Evolutionary conservation across 2,797 vertebrate genomes (phyloP).

Genomic region (Microchirus variegatus): DNA sequence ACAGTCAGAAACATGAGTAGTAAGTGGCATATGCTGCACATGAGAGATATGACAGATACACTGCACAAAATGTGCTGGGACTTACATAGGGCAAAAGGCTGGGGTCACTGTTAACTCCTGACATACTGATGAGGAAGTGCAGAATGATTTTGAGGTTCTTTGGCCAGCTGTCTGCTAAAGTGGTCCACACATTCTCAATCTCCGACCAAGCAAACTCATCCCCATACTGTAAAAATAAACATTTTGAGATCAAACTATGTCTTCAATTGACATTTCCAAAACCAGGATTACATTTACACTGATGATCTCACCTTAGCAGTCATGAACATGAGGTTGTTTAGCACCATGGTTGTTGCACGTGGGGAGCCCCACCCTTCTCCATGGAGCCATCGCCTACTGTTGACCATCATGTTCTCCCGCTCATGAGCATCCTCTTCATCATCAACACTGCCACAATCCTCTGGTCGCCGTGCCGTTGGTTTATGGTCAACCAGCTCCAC

Average conservation of each 20-base stretch:
- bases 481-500: slow-evolving; percentile 96
- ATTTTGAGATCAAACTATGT: not conserved
- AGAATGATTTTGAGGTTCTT: slow-evolving; percentile 99
- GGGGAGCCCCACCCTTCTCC: slow-evolving; percentile 99
- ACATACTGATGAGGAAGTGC: slow-evolving; percentile 98
- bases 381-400: slow-evolving; percentile 93
- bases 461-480: slow-evolving; percentile 82
- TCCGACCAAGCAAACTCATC: slow-evolving; percentile 99
- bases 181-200: slow-evolving; percentile 98
- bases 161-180: slow-evolving; percentile 97
- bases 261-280: not conserved
- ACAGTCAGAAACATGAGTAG: slow-evolving; percentile 2
- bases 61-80: slow-evolving; percentile 41
- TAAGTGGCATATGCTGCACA: not conserved
- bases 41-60: not conserved
- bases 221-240: slow-evolving; percentile 86
- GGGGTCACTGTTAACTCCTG: slow-evolving; percentile 96
- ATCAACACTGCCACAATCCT: slow-evolving; percentile 79
- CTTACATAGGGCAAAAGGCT: slow-evolving; percentile 98
- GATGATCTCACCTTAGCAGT: slow-evolving; percentile 91
- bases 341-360: slow-evolving; percentile 95
- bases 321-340: slow-evolving; percentile 99
- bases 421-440: slow-evolving; percentile 87
- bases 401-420: slow-evolving; percentile 92
- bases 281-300: not conserved